Evolutionary conservation across 2,797 vertebrate species (phyloP).

Genomic region (Sciurus vulgaris): DNA sequence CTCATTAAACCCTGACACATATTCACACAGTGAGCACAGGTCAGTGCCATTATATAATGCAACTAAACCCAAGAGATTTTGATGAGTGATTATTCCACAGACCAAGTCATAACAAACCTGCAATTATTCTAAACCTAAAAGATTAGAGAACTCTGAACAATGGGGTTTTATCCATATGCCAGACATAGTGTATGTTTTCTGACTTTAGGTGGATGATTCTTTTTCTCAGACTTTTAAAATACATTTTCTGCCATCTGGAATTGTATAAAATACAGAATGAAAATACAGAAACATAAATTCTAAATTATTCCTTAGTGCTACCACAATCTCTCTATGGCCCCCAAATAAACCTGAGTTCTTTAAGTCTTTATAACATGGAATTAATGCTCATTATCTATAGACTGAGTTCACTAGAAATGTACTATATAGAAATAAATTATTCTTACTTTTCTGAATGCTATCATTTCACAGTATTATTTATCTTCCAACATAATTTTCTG

Average conservation of each 20-base stretch:
- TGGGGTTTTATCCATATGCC: not conserved
- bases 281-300: not conserved
- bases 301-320: conserved; percentile 32
- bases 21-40: not conserved
- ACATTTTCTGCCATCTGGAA: not conserved
- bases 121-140: not conserved
- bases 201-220: not conserved
- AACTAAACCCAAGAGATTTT: not conserved
- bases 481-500: not conserved
- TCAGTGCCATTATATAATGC: not conserved
- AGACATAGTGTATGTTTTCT: not conserved
- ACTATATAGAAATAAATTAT: not conserved
- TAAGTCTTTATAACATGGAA: not conserved
- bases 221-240: conserved; percentile 26
- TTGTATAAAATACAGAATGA: conserved; percentile 9
- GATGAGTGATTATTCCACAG: not conserved
- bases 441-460: not conserved
- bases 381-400: conserved; percentile 47
- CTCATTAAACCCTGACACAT: not conserved
- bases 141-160: not conserved
- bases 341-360: conserved; percentile 46
- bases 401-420: not conserved
- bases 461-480: not conserved
- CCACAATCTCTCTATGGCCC: not conserved
- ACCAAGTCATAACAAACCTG: not conserved